Evolutionary conservation across 2,888 invertebrate genomes (phyloP).

Genomic region (Cetonia aurata): DNA sequence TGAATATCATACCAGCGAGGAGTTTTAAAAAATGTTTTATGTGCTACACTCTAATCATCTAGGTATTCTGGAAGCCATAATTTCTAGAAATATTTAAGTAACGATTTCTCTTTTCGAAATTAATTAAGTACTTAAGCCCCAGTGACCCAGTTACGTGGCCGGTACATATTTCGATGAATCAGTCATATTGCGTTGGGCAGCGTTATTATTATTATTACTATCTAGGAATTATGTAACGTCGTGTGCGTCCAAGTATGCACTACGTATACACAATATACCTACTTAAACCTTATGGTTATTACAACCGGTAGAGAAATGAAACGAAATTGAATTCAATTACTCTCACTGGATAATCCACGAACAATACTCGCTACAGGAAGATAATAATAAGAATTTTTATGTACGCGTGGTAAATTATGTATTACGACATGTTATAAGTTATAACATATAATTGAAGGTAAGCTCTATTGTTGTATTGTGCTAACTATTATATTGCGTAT

Average conservation of each 20-base stretch:
- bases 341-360: constrained; percentile 2
- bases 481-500: too few relatives aligned
- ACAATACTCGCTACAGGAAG: not conserved
- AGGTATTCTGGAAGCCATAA: too few relatives aligned
- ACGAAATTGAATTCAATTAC: constrained; percentile 7
- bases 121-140: constrained; percentile 20
- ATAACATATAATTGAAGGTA: too few relatives aligned
- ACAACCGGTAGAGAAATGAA: constrained; percentile 2
- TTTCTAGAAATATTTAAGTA: too few relatives aligned
- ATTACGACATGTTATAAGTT: too few relatives aligned
- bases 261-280: not conserved
- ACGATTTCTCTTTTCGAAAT: constrained; percentile 29
- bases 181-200: constrained; percentile 23
- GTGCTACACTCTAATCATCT: too few relatives aligned
- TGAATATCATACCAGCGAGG: too few relatives aligned
- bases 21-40: too few relatives aligned
- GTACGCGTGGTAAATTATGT: too few relatives aligned
- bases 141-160: constrained; percentile 11
- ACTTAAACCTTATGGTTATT: too few relatives aligned
- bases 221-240: constrained; percentile 12
- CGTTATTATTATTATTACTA: constrained; percentile 6
- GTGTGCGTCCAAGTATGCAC: constrained; percentile 15
- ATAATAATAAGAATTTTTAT: constrained; percentile 1
- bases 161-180: constrained; percentile 14
- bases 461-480: too few relatives aligned